These are phyloP conservation scores for Dicyrtomina minuta DNA, from an alignment of 2,888 invertebrate species.

Conservation along the genomic window DNA sequence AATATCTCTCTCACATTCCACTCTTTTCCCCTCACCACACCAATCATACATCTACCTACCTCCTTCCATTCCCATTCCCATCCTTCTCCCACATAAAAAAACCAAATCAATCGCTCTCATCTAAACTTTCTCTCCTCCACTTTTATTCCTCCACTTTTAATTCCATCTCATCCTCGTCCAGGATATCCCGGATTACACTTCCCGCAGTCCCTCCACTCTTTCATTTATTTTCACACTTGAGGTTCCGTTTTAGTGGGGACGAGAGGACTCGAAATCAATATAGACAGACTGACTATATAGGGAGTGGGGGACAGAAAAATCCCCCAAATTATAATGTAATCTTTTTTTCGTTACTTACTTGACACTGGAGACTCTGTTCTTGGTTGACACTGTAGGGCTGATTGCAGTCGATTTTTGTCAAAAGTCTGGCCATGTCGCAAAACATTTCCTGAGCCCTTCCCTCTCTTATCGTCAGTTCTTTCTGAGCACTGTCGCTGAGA, in stretches of 20 bases:
- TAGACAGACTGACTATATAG: not conserved
- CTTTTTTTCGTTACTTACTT: too few species aligned
- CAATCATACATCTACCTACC: not conserved
- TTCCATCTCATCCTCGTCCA: not conserved
- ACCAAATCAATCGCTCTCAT: not conserved
- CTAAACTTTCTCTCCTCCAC: not conserved
- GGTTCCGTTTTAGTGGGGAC: not conserved
- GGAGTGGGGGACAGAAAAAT: too few species aligned
- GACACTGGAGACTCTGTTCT: conserved; percentile 47
- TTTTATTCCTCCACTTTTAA: not conserved
- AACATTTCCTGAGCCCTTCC: conserved; percentile 42
- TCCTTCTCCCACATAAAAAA: too few species aligned
- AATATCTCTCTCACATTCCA: too few species aligned
- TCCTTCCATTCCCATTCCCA: too few species aligned
- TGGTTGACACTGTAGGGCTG: conserved; percentile 51
- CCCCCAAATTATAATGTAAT: too few species aligned
- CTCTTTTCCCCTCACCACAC: not conserved
- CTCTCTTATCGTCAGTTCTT: conserved; percentile 40
- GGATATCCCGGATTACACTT: not conserved
- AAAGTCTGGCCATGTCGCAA: conserved; percentile 50
- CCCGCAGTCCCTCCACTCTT: not conserved
- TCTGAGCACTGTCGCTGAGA: conserved; percentile 40
- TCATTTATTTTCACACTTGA: not conserved
- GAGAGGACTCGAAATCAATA: not conserved
- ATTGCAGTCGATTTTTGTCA: conserved; percentile 49